Evolutionary conservation across 2,888 invertebrate genomes (phyloP).

Genomic region (Proisotoma minuta): DNA sequence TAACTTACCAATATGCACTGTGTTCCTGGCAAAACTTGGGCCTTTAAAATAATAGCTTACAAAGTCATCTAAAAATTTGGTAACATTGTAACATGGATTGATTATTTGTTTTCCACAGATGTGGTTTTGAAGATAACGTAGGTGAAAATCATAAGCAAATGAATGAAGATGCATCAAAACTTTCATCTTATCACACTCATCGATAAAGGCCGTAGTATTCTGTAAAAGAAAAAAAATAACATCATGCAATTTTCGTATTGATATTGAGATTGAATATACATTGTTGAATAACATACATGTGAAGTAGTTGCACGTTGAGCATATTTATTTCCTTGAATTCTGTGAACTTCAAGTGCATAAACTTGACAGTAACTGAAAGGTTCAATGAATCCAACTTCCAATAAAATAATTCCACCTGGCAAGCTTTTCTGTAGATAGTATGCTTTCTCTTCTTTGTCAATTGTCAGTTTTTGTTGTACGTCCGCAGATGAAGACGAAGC

Average conservation of each 20-base stretch:
- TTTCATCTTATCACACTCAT: conserved; percentile 66
- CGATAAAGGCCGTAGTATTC: conserved; percentile 62
- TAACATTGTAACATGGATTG: conserved; percentile 64
- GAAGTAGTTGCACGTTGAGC: conserved; percentile 6
- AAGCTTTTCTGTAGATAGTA: conserved; percentile 42
- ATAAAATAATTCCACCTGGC: conserved; percentile 63
- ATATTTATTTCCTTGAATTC: conserved; percentile 56
- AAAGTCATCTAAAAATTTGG: conserved; percentile 70
- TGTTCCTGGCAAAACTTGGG: conserved; percentile 69
- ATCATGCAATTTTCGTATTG: neutral
- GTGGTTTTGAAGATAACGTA: conserved; percentile 64
- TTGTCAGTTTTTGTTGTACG: neutral
- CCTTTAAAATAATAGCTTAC: conserved; percentile 70
- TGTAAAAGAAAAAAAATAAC: conserved; percentile 47
- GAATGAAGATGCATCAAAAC: conserved; percentile 70
- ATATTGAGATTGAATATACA: neutral
- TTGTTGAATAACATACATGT: conserved; percentile 13
- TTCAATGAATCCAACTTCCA: conserved; percentile 64
- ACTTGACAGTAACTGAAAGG: conserved; percentile 68
- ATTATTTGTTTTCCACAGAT: conserved; percentile 58
- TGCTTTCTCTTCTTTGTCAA: conserved; percentile 25
- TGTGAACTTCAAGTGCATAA: conserved; percentile 62
- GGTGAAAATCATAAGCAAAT: conserved; percentile 71
- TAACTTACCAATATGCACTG: conserved; percentile 66
- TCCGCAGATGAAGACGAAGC: neutral